A percentile compares a stretch with the other conserved stretches of the same genome.
These are phyloP conservation scores for Zaprionus africanus DNA, from an alignment of 1,140 invertebrate genomes.

Conservation along the genomic window DNA sequence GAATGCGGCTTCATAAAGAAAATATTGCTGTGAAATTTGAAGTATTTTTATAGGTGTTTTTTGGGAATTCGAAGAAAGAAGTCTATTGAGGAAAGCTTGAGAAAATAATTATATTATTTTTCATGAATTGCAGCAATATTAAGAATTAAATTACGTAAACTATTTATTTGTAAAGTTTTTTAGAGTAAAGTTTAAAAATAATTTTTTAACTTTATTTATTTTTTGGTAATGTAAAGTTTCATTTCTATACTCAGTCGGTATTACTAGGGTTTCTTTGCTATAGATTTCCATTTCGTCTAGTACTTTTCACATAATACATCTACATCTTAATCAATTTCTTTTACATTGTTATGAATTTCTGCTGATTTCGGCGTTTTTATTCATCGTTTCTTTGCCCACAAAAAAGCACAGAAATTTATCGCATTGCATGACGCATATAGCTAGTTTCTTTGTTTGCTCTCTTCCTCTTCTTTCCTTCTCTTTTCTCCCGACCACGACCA, in stretches of 20 bases:
- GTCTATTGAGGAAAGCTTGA: not conserved
- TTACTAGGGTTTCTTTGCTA: not conserved
- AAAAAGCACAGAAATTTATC: constrained; percentile 41
- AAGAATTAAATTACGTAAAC: not conserved
- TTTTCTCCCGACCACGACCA: constrained; percentile 27
- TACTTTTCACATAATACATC: not conserved
- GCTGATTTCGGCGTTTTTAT: constrained; percentile 32
- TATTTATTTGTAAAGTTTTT: not conserved
- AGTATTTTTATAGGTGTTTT: not conserved
- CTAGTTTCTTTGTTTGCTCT: constrained; percentile 41
- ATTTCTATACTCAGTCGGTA: not conserved
- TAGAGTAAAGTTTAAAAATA: not conserved
- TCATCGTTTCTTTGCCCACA: constrained; percentile 30
- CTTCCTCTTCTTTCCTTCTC: not conserved
- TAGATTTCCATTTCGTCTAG: not conserved
- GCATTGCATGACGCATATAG: constrained; percentile 57
- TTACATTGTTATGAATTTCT: constrained; percentile 29
- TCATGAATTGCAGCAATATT: no score
- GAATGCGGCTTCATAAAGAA: not conserved
- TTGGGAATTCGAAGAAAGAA: not conserved
- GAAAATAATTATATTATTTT: not conserved
- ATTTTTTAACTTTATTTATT: no score
- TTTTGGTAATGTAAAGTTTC: not conserved
- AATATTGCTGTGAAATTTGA: not conserved
- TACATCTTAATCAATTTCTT: constrained; percentile 1